A percentile compares a stretch with the other conserved stretches of the same genome.
These are phyloP conservation scores for Syndactyla subalaris DNA, from an alignment of 2,797 vertebrate genomes.

Conservation along the genomic window DNA sequence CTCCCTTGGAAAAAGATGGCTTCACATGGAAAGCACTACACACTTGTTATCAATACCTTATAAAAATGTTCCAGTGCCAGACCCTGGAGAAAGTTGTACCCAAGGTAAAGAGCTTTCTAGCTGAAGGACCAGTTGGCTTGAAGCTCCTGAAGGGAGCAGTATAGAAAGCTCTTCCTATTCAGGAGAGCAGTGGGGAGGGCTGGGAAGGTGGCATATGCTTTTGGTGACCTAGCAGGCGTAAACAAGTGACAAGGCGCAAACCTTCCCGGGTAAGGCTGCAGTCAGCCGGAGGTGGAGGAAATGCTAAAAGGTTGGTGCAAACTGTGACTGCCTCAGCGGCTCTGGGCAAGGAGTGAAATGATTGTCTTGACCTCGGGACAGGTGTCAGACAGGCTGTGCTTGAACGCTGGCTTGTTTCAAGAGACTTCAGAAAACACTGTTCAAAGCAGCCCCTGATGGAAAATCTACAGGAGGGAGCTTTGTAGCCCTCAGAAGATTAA, in stretches of 20 bases:
- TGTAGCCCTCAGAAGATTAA: not conserved
- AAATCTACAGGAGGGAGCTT: not conserved
- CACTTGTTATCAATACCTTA: not conserved
- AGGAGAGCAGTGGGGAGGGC: not conserved
- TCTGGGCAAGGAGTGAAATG: not conserved
- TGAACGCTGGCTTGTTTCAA: not conserved
- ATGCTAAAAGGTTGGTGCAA: not conserved
- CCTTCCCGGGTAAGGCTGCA: not conserved
- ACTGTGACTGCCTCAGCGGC: not conserved
- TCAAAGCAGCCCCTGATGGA: not conserved
- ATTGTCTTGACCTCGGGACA: not conserved
- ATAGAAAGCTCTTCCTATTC: not conserved
- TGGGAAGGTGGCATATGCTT: not conserved
- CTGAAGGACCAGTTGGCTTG: not conserved
- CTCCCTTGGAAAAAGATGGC: not conserved
- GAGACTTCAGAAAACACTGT: not conserved
- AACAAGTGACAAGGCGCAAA: not conserved
- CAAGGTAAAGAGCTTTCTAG: not conserved
- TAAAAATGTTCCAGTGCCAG: not conserved
- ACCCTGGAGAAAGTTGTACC: not conserved
- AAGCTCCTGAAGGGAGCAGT: not conserved
- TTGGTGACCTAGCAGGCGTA: not conserved
- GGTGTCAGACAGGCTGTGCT: not conserved
- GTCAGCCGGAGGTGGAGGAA: not conserved
- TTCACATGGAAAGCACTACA: not conserved